Conservation (phyloP, 2,888 invertebrate species). For the Lamproptera curius region DNA sequence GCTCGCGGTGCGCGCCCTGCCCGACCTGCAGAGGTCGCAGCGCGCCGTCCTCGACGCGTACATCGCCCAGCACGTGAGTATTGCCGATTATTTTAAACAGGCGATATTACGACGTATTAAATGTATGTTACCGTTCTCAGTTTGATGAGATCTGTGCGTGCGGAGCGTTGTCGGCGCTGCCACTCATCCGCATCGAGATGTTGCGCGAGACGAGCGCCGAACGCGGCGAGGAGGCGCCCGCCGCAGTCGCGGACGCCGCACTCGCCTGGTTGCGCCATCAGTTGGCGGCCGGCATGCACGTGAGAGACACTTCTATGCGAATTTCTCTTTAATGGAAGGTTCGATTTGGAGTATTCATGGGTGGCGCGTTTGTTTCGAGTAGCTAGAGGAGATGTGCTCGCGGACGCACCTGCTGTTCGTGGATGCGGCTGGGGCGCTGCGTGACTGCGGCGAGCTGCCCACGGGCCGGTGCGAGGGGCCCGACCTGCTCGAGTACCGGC, state of each 20-base stretch:
- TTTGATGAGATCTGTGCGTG: conserved; percentile 81
- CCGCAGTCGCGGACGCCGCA: conserved; percentile 80
- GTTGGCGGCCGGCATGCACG: conserved; percentile 30
- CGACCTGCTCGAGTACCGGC: conserved; percentile 87
- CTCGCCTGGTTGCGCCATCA: conserved; percentile 79
- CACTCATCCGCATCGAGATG: conserved; percentile 85
- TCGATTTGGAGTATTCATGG: too few relatives aligned
- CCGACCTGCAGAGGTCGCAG: conserved; percentile 79
- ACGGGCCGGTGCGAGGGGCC: conserved; percentile 82
- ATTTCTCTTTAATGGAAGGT: too few relatives aligned
- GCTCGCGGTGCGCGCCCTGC: conserved; percentile 79
- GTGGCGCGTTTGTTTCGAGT: neutral
- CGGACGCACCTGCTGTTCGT: conserved; percentile 87
- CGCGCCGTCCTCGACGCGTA: conserved; percentile 79
- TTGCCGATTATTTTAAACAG: neutral
- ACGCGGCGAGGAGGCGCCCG: conserved; percentile 77
- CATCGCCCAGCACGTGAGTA: conserved; percentile 82
- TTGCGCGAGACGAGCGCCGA: conserved; percentile 85
- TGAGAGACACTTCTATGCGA: conserved; percentile 26
- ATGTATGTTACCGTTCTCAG: conserved; percentile 57
- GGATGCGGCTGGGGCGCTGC: conserved; percentile 85
- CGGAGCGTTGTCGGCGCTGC: conserved; percentile 81
- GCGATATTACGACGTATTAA: neutral
- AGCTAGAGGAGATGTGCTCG: conserved; percentile 70
- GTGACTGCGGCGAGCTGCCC: conserved; percentile 88